phyloP scores from a whole-genome alignment of 2,797 vertebrate genomes.

The Neoniphon sammara region DNA sequence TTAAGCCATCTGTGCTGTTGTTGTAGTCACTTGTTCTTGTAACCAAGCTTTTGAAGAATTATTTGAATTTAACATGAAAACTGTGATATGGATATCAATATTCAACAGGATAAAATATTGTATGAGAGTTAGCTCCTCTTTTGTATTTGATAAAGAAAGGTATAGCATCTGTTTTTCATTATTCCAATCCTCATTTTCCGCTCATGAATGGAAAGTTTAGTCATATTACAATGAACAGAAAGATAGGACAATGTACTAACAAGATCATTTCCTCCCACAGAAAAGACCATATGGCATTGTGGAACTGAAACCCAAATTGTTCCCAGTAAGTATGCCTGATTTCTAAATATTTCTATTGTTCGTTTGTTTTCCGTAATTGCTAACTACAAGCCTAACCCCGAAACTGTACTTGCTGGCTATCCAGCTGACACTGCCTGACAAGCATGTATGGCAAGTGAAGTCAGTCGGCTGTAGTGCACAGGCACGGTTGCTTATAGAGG shows the following conservation, averaged over 20 bases:
- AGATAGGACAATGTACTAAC: slow-evolving; percentile 4
- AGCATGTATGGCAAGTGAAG: not conserved
- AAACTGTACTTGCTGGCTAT: not conserved
- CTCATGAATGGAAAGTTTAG: not conserved
- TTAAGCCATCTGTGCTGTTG: too few relatives aligned
- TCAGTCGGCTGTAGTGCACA: not conserved
- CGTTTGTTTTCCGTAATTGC: not conserved
- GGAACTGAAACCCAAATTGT: slow-evolving; percentile 82
- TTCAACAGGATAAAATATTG: not conserved
- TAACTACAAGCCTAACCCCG: not conserved
- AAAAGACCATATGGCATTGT: slow-evolving; percentile 84
- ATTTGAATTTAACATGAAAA: not conserved
- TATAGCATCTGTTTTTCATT: not conserved
- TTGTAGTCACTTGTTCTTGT: not conserved
- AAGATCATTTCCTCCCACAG: slow-evolving; percentile 71
- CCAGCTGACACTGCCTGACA: not conserved
- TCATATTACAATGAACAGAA: not conserved
- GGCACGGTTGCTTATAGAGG: too few relatives aligned
- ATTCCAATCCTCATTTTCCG: not conserved
- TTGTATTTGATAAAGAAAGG: not conserved
- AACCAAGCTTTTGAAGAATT: not conserved
- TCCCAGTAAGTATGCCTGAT: slow-evolving; percentile 86
- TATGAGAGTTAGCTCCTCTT: not conserved
- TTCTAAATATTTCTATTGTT: not conserved
- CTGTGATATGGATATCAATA: not conserved